These are phyloP conservation scores for Pimpla rufipes DNA, from an alignment of 2,888 invertebrate species.

Conservation along the genomic window DNA sequence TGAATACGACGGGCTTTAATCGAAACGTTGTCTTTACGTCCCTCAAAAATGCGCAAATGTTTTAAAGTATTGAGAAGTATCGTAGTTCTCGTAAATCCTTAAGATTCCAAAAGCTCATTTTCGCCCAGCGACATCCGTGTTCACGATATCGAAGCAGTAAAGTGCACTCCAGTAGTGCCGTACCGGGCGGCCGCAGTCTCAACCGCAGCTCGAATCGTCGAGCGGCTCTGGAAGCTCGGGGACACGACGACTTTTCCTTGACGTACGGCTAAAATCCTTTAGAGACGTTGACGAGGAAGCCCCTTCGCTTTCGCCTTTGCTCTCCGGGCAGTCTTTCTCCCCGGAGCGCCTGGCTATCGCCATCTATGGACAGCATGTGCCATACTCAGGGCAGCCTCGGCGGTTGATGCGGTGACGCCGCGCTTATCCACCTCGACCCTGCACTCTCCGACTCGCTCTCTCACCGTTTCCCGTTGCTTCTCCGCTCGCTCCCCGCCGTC, in stretches of 20 bases:
- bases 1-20: background rate
- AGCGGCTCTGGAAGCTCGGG: constrained; percentile 23
- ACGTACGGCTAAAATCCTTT: constrained; percentile 52
- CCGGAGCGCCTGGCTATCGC: too few species aligned
- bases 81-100: background rate
- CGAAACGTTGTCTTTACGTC: background rate
- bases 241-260: constrained; percentile 39
- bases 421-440: constrained; percentile 47
- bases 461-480: constrained; percentile 27
- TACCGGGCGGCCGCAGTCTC: constrained; percentile 23
- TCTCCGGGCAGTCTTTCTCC: background rate
- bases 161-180: constrained; percentile 51
- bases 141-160: constrained; percentile 48
- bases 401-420: constrained; percentile 32
- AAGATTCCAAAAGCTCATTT: constrained; percentile 20
- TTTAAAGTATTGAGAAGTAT: background rate
- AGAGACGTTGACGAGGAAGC: constrained; percentile 50
- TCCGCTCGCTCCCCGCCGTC: constrained; percentile 6
- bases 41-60: background rate
- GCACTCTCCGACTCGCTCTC: constrained; percentile 34
- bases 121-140: background rate
- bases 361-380: too few species aligned
- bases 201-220: constrained; percentile 46
- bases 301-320: constrained; percentile 48
- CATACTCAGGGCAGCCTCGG: constrained; percentile 4